These are phyloP conservation scores for Oreortyx pictus DNA, from an alignment of 2,797 vertebrate genomes.

Conservation along the genomic window DNA sequence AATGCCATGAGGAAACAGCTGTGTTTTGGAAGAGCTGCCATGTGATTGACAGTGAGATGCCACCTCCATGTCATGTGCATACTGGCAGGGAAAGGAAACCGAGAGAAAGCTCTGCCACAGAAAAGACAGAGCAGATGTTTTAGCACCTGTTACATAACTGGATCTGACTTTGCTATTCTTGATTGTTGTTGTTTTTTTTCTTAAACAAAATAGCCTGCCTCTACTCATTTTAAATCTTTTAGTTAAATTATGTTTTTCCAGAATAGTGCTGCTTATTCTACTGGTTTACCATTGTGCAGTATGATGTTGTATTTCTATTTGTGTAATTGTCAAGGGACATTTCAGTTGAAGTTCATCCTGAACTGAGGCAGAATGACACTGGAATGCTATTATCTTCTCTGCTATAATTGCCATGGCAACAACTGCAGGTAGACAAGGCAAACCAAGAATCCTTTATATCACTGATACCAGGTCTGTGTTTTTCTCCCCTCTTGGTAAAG, in stretches of 20 bases:
- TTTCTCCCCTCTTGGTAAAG: background rate
- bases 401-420: constrained; percentile 70
- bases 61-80: background rate
- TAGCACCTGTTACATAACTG: constrained; percentile 22
- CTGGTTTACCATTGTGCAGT: background rate
- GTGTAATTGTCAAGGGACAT: constrained; percentile 19
- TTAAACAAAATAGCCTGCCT: background rate
- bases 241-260: constrained; percentile 5
- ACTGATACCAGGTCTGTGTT: background rate
- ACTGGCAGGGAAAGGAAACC: background rate
- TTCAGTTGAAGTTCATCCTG: constrained; percentile 28
- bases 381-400: constrained; percentile 47
- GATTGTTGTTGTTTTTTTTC: background rate
- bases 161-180: constrained; percentile 8
- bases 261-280: background rate
- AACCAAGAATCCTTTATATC: background rate
- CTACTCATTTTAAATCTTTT: background rate
- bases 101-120: background rate
- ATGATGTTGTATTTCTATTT: constrained; percentile 2
- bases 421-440: constrained; percentile 58
- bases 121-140: constrained; percentile 43
- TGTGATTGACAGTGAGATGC: background rate
- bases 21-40: background rate
- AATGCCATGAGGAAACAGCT: background rate
- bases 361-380: constrained; percentile 18